Conservation (phyloP, 1,140 invertebrate genomes). For the Medauroidea extradentata region DNA sequence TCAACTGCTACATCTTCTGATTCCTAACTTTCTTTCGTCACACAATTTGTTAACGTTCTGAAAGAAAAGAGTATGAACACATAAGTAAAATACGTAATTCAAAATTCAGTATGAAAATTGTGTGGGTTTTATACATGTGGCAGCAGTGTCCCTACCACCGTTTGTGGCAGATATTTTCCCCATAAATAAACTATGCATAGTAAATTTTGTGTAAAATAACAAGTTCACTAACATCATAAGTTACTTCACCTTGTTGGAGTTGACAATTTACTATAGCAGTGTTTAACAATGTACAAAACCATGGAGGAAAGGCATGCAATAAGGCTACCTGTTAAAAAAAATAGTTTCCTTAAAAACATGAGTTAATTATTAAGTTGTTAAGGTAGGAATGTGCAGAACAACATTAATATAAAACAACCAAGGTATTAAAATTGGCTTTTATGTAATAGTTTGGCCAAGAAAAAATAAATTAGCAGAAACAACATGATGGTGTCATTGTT, state of each 20-base stretch:
- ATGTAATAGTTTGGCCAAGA: too few relatives aligned
- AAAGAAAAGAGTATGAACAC: neutral
- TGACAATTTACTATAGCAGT: too few relatives aligned
- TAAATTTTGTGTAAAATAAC: neutral
- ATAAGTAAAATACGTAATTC: neutral
- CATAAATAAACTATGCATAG: neutral
- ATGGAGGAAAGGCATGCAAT: too few relatives aligned
- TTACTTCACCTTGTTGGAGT: neutral
- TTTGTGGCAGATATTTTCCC: neutral
- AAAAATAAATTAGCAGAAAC: too few relatives aligned
- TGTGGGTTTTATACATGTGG: neutral
- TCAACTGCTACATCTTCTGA: neutral
- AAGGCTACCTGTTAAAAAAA: too few relatives aligned
- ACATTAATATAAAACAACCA: too few relatives aligned
- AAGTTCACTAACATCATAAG: neutral
- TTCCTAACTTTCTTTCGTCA: neutral
- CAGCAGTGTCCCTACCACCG: neutral
- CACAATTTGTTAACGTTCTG: constrained; percentile 1
- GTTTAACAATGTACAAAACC: too few relatives aligned
- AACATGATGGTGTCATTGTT: too few relatives aligned
- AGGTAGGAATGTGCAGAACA: too few relatives aligned
- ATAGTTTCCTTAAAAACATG: too few relatives aligned
- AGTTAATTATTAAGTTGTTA: too few relatives aligned
- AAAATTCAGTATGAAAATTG: neutral
- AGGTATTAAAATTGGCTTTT: too few relatives aligned